Base-by-base conservation (phyloP, 2,797 vertebrate species). In the Notoglanidium macrostoma region DNA sequence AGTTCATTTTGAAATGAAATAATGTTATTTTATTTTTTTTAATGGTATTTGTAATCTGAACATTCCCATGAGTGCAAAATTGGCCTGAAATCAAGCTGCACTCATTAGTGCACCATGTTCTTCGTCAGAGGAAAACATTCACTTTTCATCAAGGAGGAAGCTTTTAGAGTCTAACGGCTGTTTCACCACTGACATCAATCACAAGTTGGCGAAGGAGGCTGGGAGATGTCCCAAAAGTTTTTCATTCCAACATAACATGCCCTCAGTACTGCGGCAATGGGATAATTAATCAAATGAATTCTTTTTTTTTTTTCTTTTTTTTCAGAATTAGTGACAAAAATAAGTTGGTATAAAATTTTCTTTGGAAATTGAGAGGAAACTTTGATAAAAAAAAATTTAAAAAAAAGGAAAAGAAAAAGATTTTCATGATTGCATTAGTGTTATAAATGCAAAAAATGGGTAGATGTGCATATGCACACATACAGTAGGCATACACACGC, bases 101-200 rank as follows among this genome's bases (percentile, higher is more conserved):
- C 77, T 87, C 88, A 88, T 91, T 89, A 90, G 70, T 44, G 61
- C 78, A 76, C 29, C 32, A 49, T 82, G 74, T 85, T 85, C 46
- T 85, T 84, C 79, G 15, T 87, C 88, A 32, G 79, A 84, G 77
- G 46, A 88, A 86, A 88, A 85, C 85, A 89, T 86, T 83, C 91
- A 92, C 91, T 90, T 72, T 90, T 92, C 83, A 77, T 78, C 67
- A 88, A 90, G 89, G 85, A 76, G 87, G 88, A 91, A 89, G 87
- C 88, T 85, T 91, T 92, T 91, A 93, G 93, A 92, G 92, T 90
- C 87, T 92, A 93, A 92, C 83, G 51, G 73, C 70, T 77, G 86
- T 86, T 89, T 90, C 88, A 86, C 80, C 87, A 84, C 74, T 32
- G 68, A 85, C 89, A 88, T 91, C 88, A 88, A 88, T 91, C 89